Base-by-base conservation (phyloP, 1,140 invertebrate species). In the Mycetomoellerius zeteki region DNA sequence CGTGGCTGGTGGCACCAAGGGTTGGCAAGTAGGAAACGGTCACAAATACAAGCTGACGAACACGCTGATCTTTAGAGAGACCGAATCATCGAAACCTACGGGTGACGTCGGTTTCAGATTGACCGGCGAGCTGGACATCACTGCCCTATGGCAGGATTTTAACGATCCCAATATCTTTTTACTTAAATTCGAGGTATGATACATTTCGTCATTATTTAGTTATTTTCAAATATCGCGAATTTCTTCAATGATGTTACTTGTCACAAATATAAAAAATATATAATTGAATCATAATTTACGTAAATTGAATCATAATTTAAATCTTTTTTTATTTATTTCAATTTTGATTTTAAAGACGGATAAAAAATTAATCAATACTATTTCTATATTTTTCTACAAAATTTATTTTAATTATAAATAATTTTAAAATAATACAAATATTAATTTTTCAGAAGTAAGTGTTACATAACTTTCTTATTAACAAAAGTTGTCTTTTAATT, bases 21-120 rank as follows among this genome's bases (percentile, higher is more conserved):
- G 93, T 67, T 95, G 94, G 95, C 82, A 92, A 14, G 52, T 91
- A 58, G 95, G 93, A 58, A 93, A 82, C 62, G 92, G 93, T 3
- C 33, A 92, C n/a, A 93, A 88, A 4, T 97, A 96, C 86, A 90
- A 93, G 19, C 92, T 96, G 52, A 94, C 93, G 33, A 96, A 95
- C 3, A 94, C 96, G 60, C 89, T 96, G 21, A 94, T 96, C 56
- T 96, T 96, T 89, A 96, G 96, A 90, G 93, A 93, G 58, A 92
- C 50, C 27, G 64, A 91, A 71, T 64, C 92, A 24, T 24, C 87
- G n/a, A 89, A 88, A 84, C 87, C 90, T 4, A 94, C 93, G 3
- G 96, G 96, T 80, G 96, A 97, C 86, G 96, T 97, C 52, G 97
- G 97, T 14, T 97, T 96, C 91, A 95, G 95, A 86, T 87, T 96